Percentiles rank a stretch among this genome's conserved stretches.
phyloP scores from a whole-genome alignment of 2,113 vertebrate species.

The Raphicerus campestris region DNA sequence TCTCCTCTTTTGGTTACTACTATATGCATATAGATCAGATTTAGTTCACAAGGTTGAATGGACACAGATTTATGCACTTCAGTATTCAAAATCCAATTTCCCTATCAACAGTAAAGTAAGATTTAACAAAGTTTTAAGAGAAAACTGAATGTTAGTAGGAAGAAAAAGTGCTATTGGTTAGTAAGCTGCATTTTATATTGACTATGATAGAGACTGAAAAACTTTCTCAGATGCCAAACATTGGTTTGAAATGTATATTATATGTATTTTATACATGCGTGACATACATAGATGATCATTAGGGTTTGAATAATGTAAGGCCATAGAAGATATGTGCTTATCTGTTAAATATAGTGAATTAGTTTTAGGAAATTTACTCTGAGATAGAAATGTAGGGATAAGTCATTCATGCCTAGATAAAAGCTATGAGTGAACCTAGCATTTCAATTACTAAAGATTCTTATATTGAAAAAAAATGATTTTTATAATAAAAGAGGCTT shows the following conservation, averaged over 20 bases:
- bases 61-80: not conserved
- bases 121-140: not conserved
- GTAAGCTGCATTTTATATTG: not conserved
- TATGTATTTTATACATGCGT: not conserved
- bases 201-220: not conserved
- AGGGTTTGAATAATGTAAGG: not conserved
- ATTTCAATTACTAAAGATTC: not conserved
- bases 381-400: not conserved
- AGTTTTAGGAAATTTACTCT: not conserved
- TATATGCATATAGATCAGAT: not conserved
- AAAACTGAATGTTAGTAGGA: not conserved
- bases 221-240: not conserved
- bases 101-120: not conserved
- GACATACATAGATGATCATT: not conserved
- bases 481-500: not conserved
- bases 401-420: not conserved
- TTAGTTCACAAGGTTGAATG: not conserved
- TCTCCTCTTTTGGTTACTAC: not conserved
- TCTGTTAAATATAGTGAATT: not conserved
- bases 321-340: not conserved
- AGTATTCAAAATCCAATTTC: not conserved
- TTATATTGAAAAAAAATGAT: not conserved
- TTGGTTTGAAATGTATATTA: not conserved
- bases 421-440: not conserved
- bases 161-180: not conserved